Base-by-base conservation (phyloP, 1,140 invertebrate species). In the Coenobita brevimanus region DNA sequence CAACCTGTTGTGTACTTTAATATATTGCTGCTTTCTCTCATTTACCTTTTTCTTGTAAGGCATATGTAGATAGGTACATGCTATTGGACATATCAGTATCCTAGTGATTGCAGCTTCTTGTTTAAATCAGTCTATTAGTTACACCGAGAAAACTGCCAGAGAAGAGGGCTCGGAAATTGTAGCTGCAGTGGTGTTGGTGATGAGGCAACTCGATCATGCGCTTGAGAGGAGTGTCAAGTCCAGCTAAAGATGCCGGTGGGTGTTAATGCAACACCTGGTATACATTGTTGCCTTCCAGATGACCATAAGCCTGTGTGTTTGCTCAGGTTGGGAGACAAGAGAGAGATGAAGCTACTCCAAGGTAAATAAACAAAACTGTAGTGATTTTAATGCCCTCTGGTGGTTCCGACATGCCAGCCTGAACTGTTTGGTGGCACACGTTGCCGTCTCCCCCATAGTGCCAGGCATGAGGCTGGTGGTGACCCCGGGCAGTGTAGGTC, bases 1-100 rank as follows among this genome's bases (percentile, higher is more conserved):
- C 76, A 81, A 80, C 69, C 67, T 80, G 73, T 80, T 71, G 50
- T 87, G 76, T 87, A 81, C 62, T 87, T 81, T 78, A 85, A 78
- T 85, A 78, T 85, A 85, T 80, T 87, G 85, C 79, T 87, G 85
- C 79, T 87, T 87, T 87, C 76, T 67, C 84, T 67, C 41, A 57
- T 75, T 87, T 87, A 73, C 76, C 69, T 87, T 87, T 87, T 64
- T 83, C 85, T 87, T 87, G 85, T 80, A 87, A 71, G 78, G 85
- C 78, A 87, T 87, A 60, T 30, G 76, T 87, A 87, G 85, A 27
- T 87, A 87, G 85, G 64, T 87, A 80, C 85, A 87, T 50, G 46
- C 46, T 50, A 50, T 80, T 87, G 85, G 85, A 81, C 85, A 87
- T 87, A 87, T 87, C 85, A 81, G 85, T 87, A 87, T 80, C 30